These are phyloP conservation scores for Dilophus febrilis DNA, from an alignment of 2,888 invertebrate genomes.

Conservation along the genomic window DNA sequence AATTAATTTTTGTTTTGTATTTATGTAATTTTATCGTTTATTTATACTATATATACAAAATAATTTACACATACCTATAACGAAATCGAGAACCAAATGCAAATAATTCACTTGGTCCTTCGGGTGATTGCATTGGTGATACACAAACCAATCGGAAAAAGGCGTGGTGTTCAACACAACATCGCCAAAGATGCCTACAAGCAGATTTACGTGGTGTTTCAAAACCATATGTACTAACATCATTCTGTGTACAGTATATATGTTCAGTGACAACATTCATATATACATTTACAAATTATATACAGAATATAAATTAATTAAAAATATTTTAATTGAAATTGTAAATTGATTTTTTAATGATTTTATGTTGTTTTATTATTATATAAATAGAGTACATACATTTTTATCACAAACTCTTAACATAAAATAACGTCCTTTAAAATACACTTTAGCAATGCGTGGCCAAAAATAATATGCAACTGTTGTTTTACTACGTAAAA, in stretches of 20 bases:
- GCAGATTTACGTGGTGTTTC: conserved; percentile 82
- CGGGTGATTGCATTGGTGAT: conserved; percentile 40
- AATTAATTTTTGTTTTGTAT: too few relatives aligned
- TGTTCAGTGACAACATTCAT: conserved; percentile 11
- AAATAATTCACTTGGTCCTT: conserved; percentile 54
- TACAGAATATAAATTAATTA: not conserved
- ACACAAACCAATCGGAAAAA: conserved; percentile 78
- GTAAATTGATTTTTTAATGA: not conserved
- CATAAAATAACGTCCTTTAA: conserved; percentile 94
- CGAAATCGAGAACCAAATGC: conserved; percentile 62
- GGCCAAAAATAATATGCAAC: conserved; percentile 98
- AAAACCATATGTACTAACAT: conserved; percentile 91
- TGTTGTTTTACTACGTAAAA: conserved; percentile 86
- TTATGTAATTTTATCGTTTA: too few relatives aligned
- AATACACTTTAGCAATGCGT: conserved; percentile 88
- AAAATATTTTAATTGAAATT: not conserved
- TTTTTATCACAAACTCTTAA: conserved; percentile 89
- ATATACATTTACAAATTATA: conserved; percentile 1
- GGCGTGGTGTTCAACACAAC: conserved; percentile 90
- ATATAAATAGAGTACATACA: conserved; percentile 31
- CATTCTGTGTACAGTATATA: conserved; percentile 43
- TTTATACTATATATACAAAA: too few relatives aligned
- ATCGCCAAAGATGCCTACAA: conserved; percentile 91
- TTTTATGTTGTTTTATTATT: not conserved
- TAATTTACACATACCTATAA: conserved; percentile 41